phyloP scores from a whole-genome alignment of 2,113 vertebrate species.

The Lepus europaeus region DNA sequence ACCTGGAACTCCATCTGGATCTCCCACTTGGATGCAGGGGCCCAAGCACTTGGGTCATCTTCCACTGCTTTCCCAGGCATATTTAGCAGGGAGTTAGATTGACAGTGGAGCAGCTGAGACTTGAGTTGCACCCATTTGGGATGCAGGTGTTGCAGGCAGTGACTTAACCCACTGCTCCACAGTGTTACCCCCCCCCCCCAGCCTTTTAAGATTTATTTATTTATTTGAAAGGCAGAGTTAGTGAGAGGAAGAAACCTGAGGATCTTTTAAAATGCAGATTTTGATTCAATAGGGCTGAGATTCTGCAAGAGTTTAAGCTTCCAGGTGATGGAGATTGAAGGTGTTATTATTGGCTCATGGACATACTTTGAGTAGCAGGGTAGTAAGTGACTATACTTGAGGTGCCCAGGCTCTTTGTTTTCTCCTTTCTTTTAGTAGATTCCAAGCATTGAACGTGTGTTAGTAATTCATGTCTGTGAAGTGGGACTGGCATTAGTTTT shows the following conservation, averaged over 20 bases:
- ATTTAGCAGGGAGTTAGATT: too few relatives aligned
- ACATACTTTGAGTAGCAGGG: not conserved
- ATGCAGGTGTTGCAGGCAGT: too few relatives aligned
- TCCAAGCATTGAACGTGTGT: not conserved
- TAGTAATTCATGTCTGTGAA: slow-evolving; percentile 7
- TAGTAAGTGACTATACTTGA: not conserved
- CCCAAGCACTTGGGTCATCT: too few relatives aligned
- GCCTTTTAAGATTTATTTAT: too few relatives aligned
- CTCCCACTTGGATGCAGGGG: too few relatives aligned
- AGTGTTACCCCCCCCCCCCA: too few relatives aligned
- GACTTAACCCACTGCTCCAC: too few relatives aligned
- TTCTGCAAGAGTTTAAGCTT: not conserved
- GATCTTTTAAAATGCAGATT: slow-evolving; percentile 37
- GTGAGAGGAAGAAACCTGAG: not conserved
- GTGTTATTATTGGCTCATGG: not conserved
- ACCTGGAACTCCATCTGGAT: too few relatives aligned
- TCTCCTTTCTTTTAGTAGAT: not conserved
- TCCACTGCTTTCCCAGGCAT: too few relatives aligned
- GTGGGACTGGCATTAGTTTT: not conserved
- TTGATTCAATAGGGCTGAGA: not conserved
- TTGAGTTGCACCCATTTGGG: too few relatives aligned
- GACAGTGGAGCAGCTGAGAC: too few relatives aligned
- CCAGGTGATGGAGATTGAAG: not conserved
- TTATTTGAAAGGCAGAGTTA: too few relatives aligned
- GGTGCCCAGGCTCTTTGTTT: not conserved